Conservation (phyloP, 30 jellyfish, hydroid and myxozoan species). For the Aurelia aurita complex sp. Pacific region DNA sequence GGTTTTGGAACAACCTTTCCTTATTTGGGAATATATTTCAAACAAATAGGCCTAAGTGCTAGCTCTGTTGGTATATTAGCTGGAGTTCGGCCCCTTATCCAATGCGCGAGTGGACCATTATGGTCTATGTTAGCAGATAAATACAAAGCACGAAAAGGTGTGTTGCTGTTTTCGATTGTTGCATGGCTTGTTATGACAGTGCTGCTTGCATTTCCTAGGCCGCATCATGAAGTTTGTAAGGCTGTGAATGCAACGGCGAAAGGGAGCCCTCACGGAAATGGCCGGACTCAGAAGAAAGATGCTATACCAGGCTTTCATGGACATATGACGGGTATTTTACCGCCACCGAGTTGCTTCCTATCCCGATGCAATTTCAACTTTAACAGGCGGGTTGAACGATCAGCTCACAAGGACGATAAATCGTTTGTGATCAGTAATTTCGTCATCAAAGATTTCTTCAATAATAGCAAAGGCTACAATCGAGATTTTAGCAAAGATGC, state of each 20-base stretch:
- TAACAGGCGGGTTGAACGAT: background rate
- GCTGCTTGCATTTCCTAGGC: slow-evolving; percentile 94
- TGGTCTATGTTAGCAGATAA: slow-evolving; percentile 98
- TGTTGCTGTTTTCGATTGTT: slow-evolving; percentile 84
- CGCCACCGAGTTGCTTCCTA: slow-evolving; percentile 44
- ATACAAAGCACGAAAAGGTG: slow-evolving; percentile 81
- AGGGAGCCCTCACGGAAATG: background rate
- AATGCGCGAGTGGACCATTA: slow-evolving; percentile 97
- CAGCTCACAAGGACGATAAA: slow-evolving; percentile 16
- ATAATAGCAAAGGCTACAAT: slow-evolving; percentile 23
- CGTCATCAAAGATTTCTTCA: slow-evolving; percentile 26
- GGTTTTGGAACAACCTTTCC: slow-evolving; percentile 99
- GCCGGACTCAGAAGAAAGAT: slow-evolving; percentile 37
- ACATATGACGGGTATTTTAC: slow-evolving; percentile 41
- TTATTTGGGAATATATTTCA: slow-evolving; percentile 92
- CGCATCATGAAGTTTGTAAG: slow-evolving; percentile 83
- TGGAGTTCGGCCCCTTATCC: slow-evolving; percentile 97
- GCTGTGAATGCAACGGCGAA: slow-evolving; percentile 47
- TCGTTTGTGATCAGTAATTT: slow-evolving; percentile 20
- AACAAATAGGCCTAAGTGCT: slow-evolving; percentile 97
- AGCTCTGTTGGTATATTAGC: slow-evolving; percentile 95
- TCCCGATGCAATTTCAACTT: background rate
- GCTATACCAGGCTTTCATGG: slow-evolving; percentile 47
- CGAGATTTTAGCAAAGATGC: background rate
- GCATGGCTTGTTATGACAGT: slow-evolving; percentile 99